Evolutionary conservation across 2,113 vertebrate genomes (phyloP), one percentile per base, ranked within the genome.

Genomic region (Thalassoma bifasciatum): DNA sequence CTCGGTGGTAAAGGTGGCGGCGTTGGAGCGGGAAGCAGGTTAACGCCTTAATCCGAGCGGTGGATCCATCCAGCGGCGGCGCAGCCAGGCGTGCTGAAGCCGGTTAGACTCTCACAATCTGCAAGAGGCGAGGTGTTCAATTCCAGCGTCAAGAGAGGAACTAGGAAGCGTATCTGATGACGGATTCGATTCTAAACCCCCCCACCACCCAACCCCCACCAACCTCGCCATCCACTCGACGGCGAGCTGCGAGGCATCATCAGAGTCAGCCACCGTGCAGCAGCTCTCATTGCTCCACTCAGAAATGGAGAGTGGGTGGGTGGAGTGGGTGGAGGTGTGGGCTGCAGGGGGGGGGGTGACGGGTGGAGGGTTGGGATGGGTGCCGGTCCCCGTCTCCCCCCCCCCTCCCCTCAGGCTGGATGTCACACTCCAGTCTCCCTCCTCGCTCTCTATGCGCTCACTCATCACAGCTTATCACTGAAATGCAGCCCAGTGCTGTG

Each of bases 381-480:
- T 54, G 40, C 47, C 77, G 30, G 30, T 30, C n/a, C n/a, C 11
- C 13, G 38, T 9, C 14, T 12, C 44, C 44, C 44, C 17, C 14
- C 6, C 38, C 8, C 40, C 23, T 44, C n/a, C 21, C 22, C 42
- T 47, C 56, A 82, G 83, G 82, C 85, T 88, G 85, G 80, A 87
- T 87, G 86, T 86, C 85, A 91, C 85, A 90, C 79, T 80, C 77
- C 77, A 75, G 53, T 65, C 72, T 44, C 53, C 44, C 66, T 30
- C 6, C 66, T 16, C 69, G 8, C 64, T 56, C 75, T 63, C 77
- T 81, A 78, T 54, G 51, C 17, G 38, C 84, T 88, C 81, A 72
- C 72, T 83, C 88, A 88, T 86, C 80, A 86, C 62, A 1, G 79
- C 88, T 91, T 91, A 91, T 91, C 90, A 77, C 83, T 64, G 70